phyloP scores from a whole-genome alignment of 2,888 invertebrate species.

The Lochmaea crataegi region DNA sequence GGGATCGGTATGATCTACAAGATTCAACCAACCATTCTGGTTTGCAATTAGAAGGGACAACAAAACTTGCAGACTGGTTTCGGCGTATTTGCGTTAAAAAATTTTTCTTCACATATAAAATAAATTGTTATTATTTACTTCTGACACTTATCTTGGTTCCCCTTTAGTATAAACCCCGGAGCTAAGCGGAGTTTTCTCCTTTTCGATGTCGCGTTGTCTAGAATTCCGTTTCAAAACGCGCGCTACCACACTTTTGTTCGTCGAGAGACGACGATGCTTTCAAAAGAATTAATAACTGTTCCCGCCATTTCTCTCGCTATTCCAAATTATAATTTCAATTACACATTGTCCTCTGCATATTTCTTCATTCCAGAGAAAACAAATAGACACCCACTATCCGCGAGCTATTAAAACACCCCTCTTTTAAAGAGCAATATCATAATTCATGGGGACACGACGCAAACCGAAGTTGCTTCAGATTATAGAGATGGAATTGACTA shows the following conservation, averaged over 20 bases:
- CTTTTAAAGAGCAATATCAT: slow-evolving; percentile 46
- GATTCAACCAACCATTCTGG: no score
- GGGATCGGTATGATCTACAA: no score
- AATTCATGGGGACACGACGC: slow-evolving; percentile 46
- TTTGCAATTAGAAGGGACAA: no score
- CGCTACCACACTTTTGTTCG: slow-evolving; percentile 30
- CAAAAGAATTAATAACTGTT: slow-evolving; percentile 37
- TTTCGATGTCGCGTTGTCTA: slow-evolving; percentile 16
- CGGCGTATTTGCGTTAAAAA: no score
- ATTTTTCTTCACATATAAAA: background rate
- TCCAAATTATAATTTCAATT: slow-evolving; percentile 37
- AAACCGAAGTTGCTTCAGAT: slow-evolving; percentile 17
- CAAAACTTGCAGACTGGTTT: no score
- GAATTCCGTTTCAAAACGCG: slow-evolving; percentile 28
- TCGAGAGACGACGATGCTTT: slow-evolving; percentile 25
- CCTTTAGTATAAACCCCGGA: slow-evolving; percentile 14
- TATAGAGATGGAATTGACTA: slow-evolving; percentile 22
- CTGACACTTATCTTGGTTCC: slow-evolving; percentile 6
- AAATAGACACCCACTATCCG: slow-evolving; percentile 38
- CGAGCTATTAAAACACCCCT: slow-evolving; percentile 38
- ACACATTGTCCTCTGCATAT: slow-evolving; percentile 38
- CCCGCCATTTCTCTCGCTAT: slow-evolving; percentile 36
- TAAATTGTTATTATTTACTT: background rate
- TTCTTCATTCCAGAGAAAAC: slow-evolving; percentile 38
- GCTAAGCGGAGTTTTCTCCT: slow-evolving; percentile 11